Conservation (phyloP, 2,888 invertebrate species). For the Pseudoips prasinana region DNA sequence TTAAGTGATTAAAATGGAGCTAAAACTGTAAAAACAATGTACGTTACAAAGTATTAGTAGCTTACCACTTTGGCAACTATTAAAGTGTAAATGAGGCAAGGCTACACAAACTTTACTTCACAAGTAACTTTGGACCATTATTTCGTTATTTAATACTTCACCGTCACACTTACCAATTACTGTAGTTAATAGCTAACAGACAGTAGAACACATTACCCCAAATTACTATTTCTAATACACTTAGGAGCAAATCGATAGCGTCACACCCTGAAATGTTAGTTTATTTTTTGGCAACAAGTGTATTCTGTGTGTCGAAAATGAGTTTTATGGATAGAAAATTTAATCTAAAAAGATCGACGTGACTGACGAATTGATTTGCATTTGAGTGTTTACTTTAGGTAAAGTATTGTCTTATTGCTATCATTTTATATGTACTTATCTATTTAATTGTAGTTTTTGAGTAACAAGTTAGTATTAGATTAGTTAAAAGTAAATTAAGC, state of each 20-base stretch:
- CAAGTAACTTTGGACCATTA: constrained; percentile 30
- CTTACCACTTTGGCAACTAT: constrained; percentile 8
- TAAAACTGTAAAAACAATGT: too few species aligned
- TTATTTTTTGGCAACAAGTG: background rate
- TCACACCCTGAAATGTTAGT: background rate
- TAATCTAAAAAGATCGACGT: too few species aligned
- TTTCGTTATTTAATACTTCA: constrained; percentile 30
- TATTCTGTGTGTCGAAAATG: constrained; percentile 25
- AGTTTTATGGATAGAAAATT: too few species aligned
- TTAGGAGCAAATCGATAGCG: constrained; percentile 52
- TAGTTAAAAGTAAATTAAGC: too few species aligned
- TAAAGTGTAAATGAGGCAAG: background rate
- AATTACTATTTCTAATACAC: constrained; percentile 45
- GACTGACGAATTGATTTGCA: too few species aligned
- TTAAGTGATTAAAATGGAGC: too few species aligned
- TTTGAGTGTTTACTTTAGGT: too few species aligned
- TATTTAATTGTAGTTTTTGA: too few species aligned
- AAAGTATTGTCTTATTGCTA: too few species aligned
- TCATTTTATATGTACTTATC: too few species aligned
- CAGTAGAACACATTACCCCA: constrained; percentile 34
- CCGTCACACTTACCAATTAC: constrained; percentile 25
- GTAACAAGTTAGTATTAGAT: too few species aligned
- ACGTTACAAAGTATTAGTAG: too few species aligned
- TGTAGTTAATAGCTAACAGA: constrained; percentile 27
- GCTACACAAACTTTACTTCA: constrained; percentile 29